phyloP scores from a whole-genome alignment of 2,113 vertebrate genomes.

The Paratilapia polleni region DNA sequence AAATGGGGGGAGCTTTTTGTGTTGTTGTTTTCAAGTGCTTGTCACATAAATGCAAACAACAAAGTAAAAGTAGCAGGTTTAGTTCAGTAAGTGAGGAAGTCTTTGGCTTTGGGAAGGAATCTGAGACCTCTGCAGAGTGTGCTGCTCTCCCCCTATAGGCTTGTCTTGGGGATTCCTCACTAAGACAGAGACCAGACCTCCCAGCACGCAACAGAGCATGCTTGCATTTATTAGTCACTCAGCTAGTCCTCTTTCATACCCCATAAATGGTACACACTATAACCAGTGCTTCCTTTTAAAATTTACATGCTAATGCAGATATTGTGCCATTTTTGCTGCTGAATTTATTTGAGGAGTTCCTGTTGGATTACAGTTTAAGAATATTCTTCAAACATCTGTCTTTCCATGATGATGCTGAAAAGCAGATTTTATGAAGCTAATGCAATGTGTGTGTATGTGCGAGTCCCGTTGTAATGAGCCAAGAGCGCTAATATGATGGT shows the following conservation, averaged over 20 bases:
- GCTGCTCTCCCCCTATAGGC: conserved; percentile 11
- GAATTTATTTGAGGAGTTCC: neutral
- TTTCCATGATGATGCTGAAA: neutral
- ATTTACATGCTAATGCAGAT: neutral
- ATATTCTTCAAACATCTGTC: neutral
- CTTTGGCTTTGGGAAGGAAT: conserved; percentile 23
- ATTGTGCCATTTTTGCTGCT: neutral
- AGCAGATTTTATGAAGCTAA: neutral
- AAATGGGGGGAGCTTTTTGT: neutral
- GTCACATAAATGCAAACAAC: neutral
- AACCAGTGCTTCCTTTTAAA: neutral
- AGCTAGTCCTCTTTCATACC: neutral
- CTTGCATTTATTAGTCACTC: conserved; percentile 21
- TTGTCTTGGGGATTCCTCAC: conserved; percentile 16
- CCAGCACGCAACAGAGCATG: conserved; percentile 32
- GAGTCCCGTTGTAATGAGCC: conserved; percentile 18
- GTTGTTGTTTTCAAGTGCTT: neutral
- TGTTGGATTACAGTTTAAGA: neutral
- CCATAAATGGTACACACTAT: neutral
- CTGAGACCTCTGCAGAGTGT: conserved; percentile 24
- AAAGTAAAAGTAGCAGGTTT: neutral
- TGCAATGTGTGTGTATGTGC: conserved; percentile 1
- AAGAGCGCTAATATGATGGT: conserved; percentile 52
- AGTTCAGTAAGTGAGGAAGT: conserved; percentile 5
- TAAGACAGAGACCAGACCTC: conserved; percentile 9